Evolutionary conservation across 2,113 vertebrate genomes (phyloP).

Genomic region (Callopanchax toddi): DNA sequence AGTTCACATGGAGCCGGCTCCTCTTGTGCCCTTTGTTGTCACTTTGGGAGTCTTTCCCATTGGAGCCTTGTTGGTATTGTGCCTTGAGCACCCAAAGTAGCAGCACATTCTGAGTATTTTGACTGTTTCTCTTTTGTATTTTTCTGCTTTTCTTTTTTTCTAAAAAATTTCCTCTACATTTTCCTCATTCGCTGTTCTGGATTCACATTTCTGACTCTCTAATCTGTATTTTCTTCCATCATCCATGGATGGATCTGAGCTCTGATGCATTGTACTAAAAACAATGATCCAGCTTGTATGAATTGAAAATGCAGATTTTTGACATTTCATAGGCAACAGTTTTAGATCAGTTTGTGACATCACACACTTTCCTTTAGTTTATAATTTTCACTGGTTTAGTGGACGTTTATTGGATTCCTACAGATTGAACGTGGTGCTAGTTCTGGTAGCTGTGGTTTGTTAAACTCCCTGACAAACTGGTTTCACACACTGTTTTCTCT

Average conservation of each 20-base stretch:
- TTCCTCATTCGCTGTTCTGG: neutral
- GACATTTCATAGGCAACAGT: no score
- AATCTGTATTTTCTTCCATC: neutral
- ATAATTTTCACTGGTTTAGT: no score
- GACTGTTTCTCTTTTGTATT: slow-evolving; percentile 5
- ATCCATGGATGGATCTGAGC: no score
- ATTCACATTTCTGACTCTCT: neutral
- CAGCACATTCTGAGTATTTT: slow-evolving; percentile 7
- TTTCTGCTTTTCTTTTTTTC: neutral
- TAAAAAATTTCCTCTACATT: neutral
- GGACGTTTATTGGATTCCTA: neutral
- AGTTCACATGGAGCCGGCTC: slow-evolving; percentile 77
- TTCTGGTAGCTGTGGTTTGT: slow-evolving; percentile 1
- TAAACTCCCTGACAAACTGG: slow-evolving; percentile 1
- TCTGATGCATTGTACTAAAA: no score
- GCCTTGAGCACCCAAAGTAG: slow-evolving; percentile 29
- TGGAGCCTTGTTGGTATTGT: slow-evolving; percentile 37
- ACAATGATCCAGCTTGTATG: no score
- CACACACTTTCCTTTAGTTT: slow-evolving; percentile 47
- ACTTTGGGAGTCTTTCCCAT: slow-evolving; percentile 72
- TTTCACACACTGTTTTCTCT: slow-evolving; percentile 23
- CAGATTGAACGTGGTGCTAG: neutral
- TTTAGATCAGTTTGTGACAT: no score
- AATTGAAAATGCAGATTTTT: no score
- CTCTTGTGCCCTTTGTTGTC: slow-evolving; percentile 84